Evolutionary conservation across 2,113 vertebrate species (phyloP), one percentile per base, ranked within the genome.

Genomic region (Notarius quadriscutis): DNA sequence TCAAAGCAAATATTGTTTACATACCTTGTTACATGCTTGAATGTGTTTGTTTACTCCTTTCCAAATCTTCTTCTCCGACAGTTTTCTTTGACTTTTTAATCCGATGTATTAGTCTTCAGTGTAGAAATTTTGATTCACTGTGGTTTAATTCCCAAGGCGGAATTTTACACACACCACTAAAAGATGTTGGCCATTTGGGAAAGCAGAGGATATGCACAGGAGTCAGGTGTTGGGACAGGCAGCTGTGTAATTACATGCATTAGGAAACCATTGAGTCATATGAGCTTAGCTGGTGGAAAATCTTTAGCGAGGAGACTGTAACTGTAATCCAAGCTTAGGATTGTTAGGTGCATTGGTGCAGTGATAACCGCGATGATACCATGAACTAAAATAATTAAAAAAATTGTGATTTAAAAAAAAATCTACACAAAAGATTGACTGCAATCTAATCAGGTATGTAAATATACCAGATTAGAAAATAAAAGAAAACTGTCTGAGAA

Each of bases 181-280:
- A 57, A 4, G 75, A n/a, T 34, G 60, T 30, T 57, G 62, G 50
- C 85, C 50, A 0, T 69, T 80, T 55, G 62, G 60, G 75, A 86
- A 55, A 41, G 30, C 27, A 67, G n/a, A 65, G 50, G 20, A 48
- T 51, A 74, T 81, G 65, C 79, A 81, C 79, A 72, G 67, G 79
- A 87, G 79, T 72, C 77, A 71, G 63, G 48, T 86, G 79, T 72
- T 87, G 86, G 81, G 78, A 87, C 86, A 87, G 79, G 18, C 79
- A 82, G 85, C 85, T 82, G 85, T 69, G 69, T 82, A 87, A 87
- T 87, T 87, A 82, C 79, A 62, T 87, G 65, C 86, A 87, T 87
- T 87, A 50, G 34, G 51, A 69, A 79, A 75, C 65, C 67, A 87
- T 41, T 51, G 79, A 72, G 30, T 83, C 67, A 75, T 74, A 55